These are phyloP conservation scores for Eulithis testata DNA, from an alignment of 2,888 invertebrate genomes.

Conservation along the genomic window DNA sequence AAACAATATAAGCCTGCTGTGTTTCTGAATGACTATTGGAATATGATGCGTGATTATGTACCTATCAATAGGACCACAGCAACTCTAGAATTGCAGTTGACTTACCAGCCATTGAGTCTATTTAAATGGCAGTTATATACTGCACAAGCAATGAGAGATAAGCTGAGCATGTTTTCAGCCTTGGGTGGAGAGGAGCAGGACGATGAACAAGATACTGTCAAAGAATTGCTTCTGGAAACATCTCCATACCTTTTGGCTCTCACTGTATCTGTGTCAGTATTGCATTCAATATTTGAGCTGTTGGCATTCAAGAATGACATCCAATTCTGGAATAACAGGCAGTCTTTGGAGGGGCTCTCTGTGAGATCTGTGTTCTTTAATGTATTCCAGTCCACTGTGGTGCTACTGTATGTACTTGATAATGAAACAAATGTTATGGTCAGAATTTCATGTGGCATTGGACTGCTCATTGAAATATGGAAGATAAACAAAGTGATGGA, in stretches of 20 bases:
- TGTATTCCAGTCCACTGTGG: conserved; percentile 98
- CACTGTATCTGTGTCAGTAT: conserved; percentile 95
- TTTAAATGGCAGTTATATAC: conserved; percentile 99
- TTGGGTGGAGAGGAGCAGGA: conserved; percentile 90
- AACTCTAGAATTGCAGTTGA: conserved; percentile 88
- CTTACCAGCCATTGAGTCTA: conserved; percentile 95
- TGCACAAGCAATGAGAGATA: conserved; percentile 96
- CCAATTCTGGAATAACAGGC: conserved; percentile 99
- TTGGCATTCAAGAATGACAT: conserved; percentile 99
- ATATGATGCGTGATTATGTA: conserved; percentile 96
- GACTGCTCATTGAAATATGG: conserved; percentile 98
- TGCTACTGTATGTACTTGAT: conserved; percentile 97
- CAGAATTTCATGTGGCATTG: conserved; percentile 96
- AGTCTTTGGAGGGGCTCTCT: conserved; percentile 98
- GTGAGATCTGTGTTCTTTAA: conserved; percentile 99
- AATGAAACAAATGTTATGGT: conserved; percentile 99
- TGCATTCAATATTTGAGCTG: conserved; percentile 99
- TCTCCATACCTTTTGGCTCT: conserved; percentile 97
- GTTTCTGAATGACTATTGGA: conserved; percentile 99
- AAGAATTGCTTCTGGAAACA: conserved; percentile 98
- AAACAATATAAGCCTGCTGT: conserved; percentile 96
- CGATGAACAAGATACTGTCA: conserved; percentile 94
- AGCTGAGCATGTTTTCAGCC: conserved; percentile 89
- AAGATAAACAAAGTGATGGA: conserved; percentile 98
- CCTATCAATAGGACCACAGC: conserved; percentile 94